These are phyloP conservation scores for Cynocephalus volans DNA, from an alignment of 2,113 vertebrate genomes.

Conservation along the genomic window DNA sequence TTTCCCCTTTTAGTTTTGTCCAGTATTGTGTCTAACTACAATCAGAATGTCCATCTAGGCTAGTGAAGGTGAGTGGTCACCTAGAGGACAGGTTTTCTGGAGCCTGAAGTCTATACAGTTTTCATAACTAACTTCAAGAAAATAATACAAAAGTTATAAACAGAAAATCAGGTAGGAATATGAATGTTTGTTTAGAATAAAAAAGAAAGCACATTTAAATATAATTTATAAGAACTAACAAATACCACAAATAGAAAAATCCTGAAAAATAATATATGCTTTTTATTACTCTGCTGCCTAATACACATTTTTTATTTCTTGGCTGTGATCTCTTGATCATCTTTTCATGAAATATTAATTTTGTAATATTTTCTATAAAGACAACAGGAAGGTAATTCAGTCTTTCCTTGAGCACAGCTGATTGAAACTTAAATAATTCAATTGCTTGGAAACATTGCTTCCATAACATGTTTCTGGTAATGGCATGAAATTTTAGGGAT, in stretches of 20 bases:
- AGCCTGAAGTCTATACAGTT: not conserved
- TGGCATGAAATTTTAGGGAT: not conserved
- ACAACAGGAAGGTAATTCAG: not conserved
- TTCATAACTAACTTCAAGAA: constrained; percentile 24
- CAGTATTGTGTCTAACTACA: not conserved
- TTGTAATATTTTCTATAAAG: not conserved
- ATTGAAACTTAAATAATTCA: constrained; percentile 8
- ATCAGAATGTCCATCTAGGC: not conserved
- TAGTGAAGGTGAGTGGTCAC: not conserved
- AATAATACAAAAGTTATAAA: not conserved
- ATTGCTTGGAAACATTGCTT: not conserved
- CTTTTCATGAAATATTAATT: not conserved
- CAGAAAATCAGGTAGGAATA: not conserved
- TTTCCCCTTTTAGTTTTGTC: not conserved
- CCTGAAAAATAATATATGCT: not conserved
- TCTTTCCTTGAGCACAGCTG: not conserved
- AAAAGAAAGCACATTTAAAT: not conserved
- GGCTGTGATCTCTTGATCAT: not conserved
- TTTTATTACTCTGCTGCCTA: not conserved
- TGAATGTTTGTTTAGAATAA: not conserved
- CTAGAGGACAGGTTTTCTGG: not conserved
- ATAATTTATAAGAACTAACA: constrained; percentile 56
- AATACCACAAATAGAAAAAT: not conserved
- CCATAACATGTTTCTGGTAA: constrained; percentile 3
- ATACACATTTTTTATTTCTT: constrained; percentile 10